phyloP scores from a whole-genome alignment of 2,888 invertebrate species.

The Latrodectus elegans region DNA sequence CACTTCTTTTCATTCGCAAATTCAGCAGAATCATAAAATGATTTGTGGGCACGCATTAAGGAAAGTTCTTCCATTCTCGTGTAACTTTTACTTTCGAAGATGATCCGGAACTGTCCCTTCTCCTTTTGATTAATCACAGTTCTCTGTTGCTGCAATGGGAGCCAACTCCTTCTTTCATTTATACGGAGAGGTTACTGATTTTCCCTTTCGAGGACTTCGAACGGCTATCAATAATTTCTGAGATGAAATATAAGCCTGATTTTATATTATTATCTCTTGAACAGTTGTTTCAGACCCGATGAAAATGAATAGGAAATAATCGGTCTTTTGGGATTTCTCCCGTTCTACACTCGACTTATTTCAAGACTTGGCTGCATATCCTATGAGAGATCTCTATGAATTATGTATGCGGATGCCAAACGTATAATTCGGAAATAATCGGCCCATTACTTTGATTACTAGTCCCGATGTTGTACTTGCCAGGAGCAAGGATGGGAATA shows the following conservation, averaged over 20 bases:
- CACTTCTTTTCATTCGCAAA: no score
- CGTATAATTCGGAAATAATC: constrained; percentile 63
- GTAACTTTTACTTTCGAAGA: not conserved
- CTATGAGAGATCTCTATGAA: constrained; percentile 44
- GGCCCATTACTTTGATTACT: constrained; percentile 65
- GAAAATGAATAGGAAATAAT: constrained; percentile 57
- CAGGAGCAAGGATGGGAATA: constrained; percentile 31
- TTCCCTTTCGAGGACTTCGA: constrained; percentile 2
- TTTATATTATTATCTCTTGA: constrained; percentile 44
- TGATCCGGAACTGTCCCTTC: not conserved
- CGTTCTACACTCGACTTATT: constrained; percentile 27
- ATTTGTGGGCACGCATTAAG: not conserved
- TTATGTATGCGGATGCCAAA: constrained; percentile 55
- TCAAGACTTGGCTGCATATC: constrained; percentile 14
- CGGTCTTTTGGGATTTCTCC: constrained; percentile 35
- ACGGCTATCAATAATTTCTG: constrained; percentile 35
- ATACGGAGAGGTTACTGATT: constrained; percentile 14
- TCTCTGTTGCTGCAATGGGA: not conserved
- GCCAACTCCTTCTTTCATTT: not conserved
- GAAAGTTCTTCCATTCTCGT: not conserved
- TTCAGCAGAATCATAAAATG: not conserved
- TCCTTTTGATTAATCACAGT: not conserved
- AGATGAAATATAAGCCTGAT: constrained; percentile 50
- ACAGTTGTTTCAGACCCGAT: constrained; percentile 31
- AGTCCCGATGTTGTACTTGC: constrained; percentile 52